Evolutionary conservation across 2,797 vertebrate genomes (phyloP), one percentile per base, ranked within the genome.

Genomic region (Oryzias dopingdopingensis): DNA sequence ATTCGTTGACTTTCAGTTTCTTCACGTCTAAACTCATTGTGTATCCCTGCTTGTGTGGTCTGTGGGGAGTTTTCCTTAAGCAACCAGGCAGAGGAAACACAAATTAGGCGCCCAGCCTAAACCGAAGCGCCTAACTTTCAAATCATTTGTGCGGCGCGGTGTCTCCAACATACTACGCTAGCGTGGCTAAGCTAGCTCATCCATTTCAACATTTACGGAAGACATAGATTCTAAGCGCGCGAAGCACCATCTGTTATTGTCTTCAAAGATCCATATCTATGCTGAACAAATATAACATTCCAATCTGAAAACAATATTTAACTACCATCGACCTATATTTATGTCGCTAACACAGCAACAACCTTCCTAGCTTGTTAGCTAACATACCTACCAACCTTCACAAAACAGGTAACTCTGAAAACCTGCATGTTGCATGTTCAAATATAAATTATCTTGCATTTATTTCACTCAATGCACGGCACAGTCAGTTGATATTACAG

Each of bases 1-100:
- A 78, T 77, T 98, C 96, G 62, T 95, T 94, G 54, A 98, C 96
- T 91, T 96, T 98, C 82, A 97, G 89, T 88, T 98, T 97, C 83
- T 97, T 96, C 64, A 98, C 95, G 91, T 96, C 96, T 40, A 95
- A 87, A 79, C 94, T 96, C 95, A 97, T 96, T 65, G 75, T 90
- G 89, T 52, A 45, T 4, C 32, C 8, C 32, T 12, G 32, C 10
- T 37, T 37, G 32, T 37, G 3, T 10, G 10, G 17, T 17, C 42
- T 40, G 22, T 37, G 32, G 12, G 32, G 10, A 13, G 32, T 37
- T 37, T 12, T 37, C 32, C 32, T 37, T 37, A 3, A 37, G 32
- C 32, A 37, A 37, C 10, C 10, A 37, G 32, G n/a, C 15, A 42
- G 2, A 2, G 0, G 0, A 16, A 5, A n/a, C 0, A 2, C 0